Evolutionary conservation across 2,797 vertebrate genomes (phyloP).

Genomic region (Oophaga sylvatica): DNA sequence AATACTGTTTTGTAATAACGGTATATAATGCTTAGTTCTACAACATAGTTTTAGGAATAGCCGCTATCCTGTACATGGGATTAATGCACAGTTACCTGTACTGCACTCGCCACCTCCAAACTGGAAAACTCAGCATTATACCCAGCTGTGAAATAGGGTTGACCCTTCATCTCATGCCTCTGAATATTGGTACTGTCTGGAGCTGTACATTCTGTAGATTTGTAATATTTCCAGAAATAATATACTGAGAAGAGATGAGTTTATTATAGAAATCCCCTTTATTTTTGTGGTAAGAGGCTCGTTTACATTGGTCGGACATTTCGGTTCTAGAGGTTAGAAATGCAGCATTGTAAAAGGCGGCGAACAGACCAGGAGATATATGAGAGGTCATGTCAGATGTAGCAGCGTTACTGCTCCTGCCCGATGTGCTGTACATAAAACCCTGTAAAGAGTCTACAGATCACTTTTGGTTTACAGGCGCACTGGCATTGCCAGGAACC

Average conservation of each 20-base stretch:
- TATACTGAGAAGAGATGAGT: constrained; percentile 41
- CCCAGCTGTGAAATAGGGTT: not conserved
- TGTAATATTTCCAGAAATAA: constrained; percentile 43
- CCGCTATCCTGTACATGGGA: constrained; percentile 18
- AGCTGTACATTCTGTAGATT: constrained; percentile 58
- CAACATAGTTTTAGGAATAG: not conserved
- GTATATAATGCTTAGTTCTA: constrained; percentile 32
- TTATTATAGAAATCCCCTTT: constrained; percentile 52
- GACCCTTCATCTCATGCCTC: not conserved
- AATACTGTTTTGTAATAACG: constrained; percentile 40
- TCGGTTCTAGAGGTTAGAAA: not conserved
- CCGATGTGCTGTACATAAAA: not conserved
- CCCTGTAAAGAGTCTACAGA: not conserved
- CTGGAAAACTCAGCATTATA: not conserved
- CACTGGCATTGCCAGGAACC: constrained; percentile 29
- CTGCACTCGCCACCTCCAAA: constrained; percentile 4
- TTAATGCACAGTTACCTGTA: not conserved
- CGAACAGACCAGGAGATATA: not conserved
- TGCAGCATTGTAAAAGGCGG: not conserved
- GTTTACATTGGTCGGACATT: constrained; percentile 42
- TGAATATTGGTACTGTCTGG: constrained; percentile 30
- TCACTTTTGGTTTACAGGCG: constrained; percentile 21
- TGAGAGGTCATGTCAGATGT: not conserved
- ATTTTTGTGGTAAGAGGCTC: constrained; percentile 40
- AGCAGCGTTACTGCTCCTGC: not conserved